Conservation (phyloP, 2,113 vertebrate species). For the Vanacampus margaritifer region DNA sequence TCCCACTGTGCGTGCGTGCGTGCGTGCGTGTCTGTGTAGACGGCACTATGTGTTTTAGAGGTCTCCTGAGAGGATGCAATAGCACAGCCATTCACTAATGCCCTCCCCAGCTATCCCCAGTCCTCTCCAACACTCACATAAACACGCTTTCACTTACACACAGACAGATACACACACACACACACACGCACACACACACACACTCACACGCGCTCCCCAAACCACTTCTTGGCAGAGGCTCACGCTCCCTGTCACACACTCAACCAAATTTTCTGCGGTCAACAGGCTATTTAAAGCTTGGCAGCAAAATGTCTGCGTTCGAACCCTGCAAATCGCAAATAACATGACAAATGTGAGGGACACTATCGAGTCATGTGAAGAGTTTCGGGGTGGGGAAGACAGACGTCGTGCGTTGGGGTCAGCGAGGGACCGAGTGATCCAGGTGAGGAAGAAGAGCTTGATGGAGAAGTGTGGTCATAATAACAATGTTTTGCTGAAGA, state of each 20-base stretch:
- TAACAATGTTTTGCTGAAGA: background rate
- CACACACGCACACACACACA: conserved; percentile 3
- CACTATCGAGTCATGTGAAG: conserved; percentile 41
- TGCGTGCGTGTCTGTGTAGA: conserved; percentile 19
- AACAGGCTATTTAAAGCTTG: conserved; percentile 63
- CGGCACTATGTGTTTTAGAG: conserved; percentile 49
- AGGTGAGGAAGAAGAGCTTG: background rate
- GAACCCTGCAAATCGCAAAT: conserved; percentile 51
- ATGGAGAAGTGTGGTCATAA: background rate
- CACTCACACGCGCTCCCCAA: conserved; percentile 14
- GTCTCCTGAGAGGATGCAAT: conserved; percentile 67
- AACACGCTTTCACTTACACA: conserved; percentile 11
- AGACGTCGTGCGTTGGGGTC: conserved; percentile 23
- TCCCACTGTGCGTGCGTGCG: conserved; percentile 25
- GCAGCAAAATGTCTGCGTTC: conserved; percentile 54
- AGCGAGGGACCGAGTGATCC: background rate
- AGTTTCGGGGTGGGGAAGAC: conserved; percentile 19
- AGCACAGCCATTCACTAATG: conserved; percentile 67
- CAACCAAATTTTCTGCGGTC: conserved; percentile 67
- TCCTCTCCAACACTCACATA: conserved; percentile 52
- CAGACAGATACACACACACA: conserved; percentile 5
- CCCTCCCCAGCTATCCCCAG: conserved; percentile 38
- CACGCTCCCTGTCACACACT: conserved; percentile 55
- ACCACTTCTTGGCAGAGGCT: conserved; percentile 60
- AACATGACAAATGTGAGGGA: conserved; percentile 49